phyloP scores from a whole-genome alignment of 2,888 invertebrate species.

The Schrankia costaestrigalis region DNA sequence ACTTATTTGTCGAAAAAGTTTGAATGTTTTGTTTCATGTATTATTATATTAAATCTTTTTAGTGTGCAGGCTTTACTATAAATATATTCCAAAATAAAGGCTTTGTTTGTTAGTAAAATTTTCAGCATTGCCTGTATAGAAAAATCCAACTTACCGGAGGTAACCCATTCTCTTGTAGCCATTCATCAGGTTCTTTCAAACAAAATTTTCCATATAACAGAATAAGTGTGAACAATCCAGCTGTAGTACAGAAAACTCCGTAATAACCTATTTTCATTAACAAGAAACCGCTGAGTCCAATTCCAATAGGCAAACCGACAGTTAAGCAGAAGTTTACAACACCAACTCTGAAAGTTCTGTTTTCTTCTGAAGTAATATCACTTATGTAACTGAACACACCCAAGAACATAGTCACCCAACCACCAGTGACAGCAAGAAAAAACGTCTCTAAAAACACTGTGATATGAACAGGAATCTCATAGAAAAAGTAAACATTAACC shows the following conservation, averaged over 20 bases:
- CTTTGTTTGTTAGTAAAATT: too few species aligned
- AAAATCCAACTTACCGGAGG: slow-evolving; percentile 56
- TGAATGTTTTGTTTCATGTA: too few species aligned
- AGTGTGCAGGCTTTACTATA: too few species aligned
- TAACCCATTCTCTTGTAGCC: slow-evolving; percentile 52
- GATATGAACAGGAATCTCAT: slow-evolving; percentile 52
- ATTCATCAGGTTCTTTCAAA: slow-evolving; percentile 83
- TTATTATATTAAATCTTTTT: too few species aligned
- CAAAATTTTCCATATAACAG: slow-evolving; percentile 86
- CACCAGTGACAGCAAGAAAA: slow-evolving; percentile 52
- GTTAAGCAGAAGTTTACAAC: background rate
- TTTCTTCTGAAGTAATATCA: slow-evolving; percentile 56
- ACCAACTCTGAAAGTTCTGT: background rate
- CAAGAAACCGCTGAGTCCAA: background rate
- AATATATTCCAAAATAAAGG: too few species aligned
- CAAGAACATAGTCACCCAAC: slow-evolving; percentile 55
- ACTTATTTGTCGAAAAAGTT: too few species aligned
- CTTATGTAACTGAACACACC: slow-evolving; percentile 71
- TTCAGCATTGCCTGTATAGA: too few species aligned
- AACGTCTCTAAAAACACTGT: slow-evolving; percentile 49
- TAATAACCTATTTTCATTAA: background rate
- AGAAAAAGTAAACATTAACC: slow-evolving; percentile 18
- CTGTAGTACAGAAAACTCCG: slow-evolving; percentile 23
- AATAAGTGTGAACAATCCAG: slow-evolving; percentile 75
- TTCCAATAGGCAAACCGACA: background rate